Percentiles rank a stretch among this genome's conserved stretches.
phyloP scores from a whole-genome alignment of 2,797 vertebrate genomes.

The Epinephelus awoara region DNA sequence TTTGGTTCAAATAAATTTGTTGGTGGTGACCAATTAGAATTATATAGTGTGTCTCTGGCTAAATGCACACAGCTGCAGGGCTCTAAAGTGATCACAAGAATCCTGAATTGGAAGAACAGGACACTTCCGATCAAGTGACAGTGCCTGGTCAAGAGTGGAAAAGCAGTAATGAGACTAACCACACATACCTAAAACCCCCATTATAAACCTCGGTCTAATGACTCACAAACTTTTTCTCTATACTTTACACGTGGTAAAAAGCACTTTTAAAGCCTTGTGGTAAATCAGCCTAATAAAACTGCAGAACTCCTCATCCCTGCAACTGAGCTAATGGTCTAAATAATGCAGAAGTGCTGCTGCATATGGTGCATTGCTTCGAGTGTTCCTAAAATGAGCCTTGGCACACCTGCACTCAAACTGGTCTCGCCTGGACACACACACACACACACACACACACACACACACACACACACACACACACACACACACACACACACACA shows the following conservation, averaged over 20 bases:
- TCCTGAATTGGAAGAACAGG: no score
- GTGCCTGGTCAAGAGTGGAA: neutral
- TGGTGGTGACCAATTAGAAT: no score
- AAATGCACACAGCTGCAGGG: neutral
- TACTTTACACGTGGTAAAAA: constrained; percentile 11
- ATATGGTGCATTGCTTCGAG: constrained; percentile 54
- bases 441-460: neutral
- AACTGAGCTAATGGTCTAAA: constrained; percentile 60
- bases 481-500: constrained; percentile 23
- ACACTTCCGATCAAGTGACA: neutral
- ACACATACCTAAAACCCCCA: neutral
- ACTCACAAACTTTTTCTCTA: neutral
- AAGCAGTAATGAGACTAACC: neutral
- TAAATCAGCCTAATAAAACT: constrained; percentile 36
- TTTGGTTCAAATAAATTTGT: no score
- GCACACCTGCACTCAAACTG: constrained; percentile 45
- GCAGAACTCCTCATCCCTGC: constrained; percentile 40
- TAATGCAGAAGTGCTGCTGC: constrained; percentile 52
- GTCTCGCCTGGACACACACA: constrained; percentile 11
- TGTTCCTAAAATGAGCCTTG: constrained; percentile 43
- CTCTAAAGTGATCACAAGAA: neutral
- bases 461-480: constrained; percentile 19
- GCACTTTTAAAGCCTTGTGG: neutral
- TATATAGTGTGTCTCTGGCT: neutral
- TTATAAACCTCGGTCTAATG: neutral